Base-by-base conservation (phyloP, 2,888 invertebrate genomes). In the Mycalesis mineus region DNA sequence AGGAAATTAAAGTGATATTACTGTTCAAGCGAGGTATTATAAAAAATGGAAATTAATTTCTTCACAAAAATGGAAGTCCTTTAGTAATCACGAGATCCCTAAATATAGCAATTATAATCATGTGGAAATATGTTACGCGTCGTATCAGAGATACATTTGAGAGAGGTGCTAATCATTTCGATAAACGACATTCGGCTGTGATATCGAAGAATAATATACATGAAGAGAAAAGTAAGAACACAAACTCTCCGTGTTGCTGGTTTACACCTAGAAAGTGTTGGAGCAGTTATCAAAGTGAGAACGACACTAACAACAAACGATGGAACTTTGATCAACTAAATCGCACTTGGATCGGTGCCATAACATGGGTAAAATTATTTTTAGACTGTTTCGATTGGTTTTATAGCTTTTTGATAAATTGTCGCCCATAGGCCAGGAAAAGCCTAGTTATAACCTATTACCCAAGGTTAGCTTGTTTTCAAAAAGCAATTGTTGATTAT, bases 41-140 rank as follows among this genome's bases (percentile, higher is more conserved):
- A 39, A 7, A 14, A 14, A 13, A 14, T 3, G 14, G 14, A 7
- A 11, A 11, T 36, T 36, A 1, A 15, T 15, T 47, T 9, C 44
- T 15, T 14, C 4, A 28, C 14, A 51, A 67, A 56, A 54, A 58
- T 62, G 63, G 55, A 50, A 49, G 36, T 50, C 14, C 55, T 62
- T 50, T 57, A 61, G 50, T 44, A 17, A 4, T 40, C 9, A 51
- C 29, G 42, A 44, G 8, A 9, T 9, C 17, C 7, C 7, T 28
- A 7, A 13, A 14, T 5, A 14, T 15, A 33, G 33, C 11, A 3
- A 6, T 2, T 28, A 36, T 28, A 66, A 81, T 63, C 64, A 91
- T 91, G 91, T 91, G 91, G 91, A 91, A 91, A 77, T 91, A 88
- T 87, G 84, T 91, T 52, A 78, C 90, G 29, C 83, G 91, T 36